These are phyloP conservation scores for Sepiola atlantica DNA, from an alignment of 2,888 invertebrate species.

Conservation along the genomic window DNA sequence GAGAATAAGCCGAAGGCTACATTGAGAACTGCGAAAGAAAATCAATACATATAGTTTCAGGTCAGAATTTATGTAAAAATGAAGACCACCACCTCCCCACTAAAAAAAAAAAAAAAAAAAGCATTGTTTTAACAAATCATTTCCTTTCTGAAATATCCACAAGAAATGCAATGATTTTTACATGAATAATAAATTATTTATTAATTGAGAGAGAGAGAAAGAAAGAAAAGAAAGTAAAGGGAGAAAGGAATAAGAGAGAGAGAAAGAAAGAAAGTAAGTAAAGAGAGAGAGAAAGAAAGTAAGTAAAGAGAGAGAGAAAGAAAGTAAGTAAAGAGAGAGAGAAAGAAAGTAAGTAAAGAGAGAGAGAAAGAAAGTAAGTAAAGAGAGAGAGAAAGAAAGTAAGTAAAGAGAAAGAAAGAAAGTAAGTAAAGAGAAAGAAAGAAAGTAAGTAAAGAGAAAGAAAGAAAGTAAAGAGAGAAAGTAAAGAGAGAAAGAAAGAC, in stretches of 20 bases:
- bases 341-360: neutral
- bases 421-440: neutral
- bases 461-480: neutral
- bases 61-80: too few relatives aligned
- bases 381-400: neutral
- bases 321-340: neutral
- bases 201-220: neutral
- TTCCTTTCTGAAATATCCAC: neutral
- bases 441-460: neutral
- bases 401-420: neutral
- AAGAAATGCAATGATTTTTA: neutral
- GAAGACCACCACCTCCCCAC: too few relatives aligned
- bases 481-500: neutral
- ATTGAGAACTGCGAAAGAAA: neutral
- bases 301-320: neutral
- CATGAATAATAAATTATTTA: conserved; percentile 6
- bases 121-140: neutral
- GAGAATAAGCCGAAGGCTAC: neutral
- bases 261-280: neutral
- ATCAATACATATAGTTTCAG: neutral
- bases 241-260: neutral
- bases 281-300: too few relatives aligned
- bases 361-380: neutral
- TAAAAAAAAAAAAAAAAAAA: too few relatives aligned
- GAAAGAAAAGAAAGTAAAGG: neutral